Percentiles rank a stretch among this genome's conserved stretches.
phyloP scores from a whole-genome alignment of 37 sponge, comb jelly and placozoan species.

The Dysidea cf. avara region DNA sequence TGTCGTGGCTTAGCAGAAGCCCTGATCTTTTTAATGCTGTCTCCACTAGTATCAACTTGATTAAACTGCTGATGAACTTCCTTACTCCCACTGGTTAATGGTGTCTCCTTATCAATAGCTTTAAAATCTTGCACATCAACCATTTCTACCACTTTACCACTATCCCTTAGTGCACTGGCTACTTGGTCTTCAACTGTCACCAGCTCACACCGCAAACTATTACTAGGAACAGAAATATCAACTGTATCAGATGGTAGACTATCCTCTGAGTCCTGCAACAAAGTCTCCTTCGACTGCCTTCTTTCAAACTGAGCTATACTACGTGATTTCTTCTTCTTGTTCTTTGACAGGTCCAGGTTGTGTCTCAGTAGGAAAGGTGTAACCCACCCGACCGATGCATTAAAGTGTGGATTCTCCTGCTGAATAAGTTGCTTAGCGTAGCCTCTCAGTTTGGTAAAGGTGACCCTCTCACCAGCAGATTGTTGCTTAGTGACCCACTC shows the following conservation, averaged over 20 bases:
- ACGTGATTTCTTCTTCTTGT: conserved; percentile 12
- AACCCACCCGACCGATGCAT: conserved; percentile 86
- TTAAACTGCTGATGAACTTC: too few species aligned
- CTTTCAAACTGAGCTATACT: neutral
- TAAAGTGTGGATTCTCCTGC: conserved; percentile 76
- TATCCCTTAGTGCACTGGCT: too few species aligned
- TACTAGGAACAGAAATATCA: too few species aligned
- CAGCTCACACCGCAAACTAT: too few species aligned
- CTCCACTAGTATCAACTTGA: too few species aligned
- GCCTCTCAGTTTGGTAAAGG: conserved; percentile 66
- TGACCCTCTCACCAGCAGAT: conserved; percentile 61
- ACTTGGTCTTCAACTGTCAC: too few species aligned
- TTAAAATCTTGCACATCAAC: too few species aligned
- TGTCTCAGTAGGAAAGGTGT: conserved; percentile 79
- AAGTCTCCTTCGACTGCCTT: neutral
- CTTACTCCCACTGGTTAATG: too few species aligned
- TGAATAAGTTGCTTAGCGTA: conserved; percentile 66
- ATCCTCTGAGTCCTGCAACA: neutral
- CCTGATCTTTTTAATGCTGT: too few species aligned
- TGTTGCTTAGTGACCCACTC: conserved; percentile 55
- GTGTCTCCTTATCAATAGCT: too few species aligned
- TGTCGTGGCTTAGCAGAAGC: conserved; percentile 32
- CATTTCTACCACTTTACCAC: too few species aligned
- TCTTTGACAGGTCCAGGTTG: conserved; percentile 60
- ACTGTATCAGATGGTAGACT: conserved; percentile 6